Conservation (phyloP, 2,113 vertebrate species). For the Phyllostomus discolor region DNA sequence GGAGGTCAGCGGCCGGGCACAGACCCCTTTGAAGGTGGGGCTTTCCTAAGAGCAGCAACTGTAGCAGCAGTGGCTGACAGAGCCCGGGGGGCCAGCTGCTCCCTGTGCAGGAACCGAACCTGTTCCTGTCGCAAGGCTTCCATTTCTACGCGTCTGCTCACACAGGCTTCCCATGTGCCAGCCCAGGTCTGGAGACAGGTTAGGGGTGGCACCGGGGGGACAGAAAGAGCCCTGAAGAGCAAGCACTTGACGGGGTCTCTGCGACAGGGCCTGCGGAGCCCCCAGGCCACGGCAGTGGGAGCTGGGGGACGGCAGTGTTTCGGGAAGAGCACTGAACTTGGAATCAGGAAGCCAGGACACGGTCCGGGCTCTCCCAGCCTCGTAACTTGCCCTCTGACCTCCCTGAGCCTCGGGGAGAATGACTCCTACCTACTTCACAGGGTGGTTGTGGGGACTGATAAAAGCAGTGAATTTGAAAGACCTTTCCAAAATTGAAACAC, state of each 20-base stretch:
- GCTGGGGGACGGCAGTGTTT: background rate
- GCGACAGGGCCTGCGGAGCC: background rate
- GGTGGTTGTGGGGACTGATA: background rate
- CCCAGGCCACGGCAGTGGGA: background rate
- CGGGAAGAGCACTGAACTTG: background rate
- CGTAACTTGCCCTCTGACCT: background rate
- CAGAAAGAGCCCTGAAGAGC: background rate
- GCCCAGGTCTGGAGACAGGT: background rate
- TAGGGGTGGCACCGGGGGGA: background rate
- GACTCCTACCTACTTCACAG: background rate
- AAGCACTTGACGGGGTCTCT: background rate
- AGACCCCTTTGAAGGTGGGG: background rate
- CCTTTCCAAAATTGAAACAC: background rate
- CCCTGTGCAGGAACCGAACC: background rate
- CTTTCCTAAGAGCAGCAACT: background rate
- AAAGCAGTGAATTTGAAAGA: background rate
- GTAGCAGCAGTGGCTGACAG: background rate
- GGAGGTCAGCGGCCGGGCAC: background rate
- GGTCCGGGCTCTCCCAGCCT: background rate
- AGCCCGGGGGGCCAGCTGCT: background rate
- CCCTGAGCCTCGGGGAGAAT: background rate
- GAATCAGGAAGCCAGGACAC: background rate
- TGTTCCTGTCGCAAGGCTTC: background rate
- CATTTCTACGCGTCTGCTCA: background rate
- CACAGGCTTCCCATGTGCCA: background rate